Evolutionary conservation across 92 coral and sea anemone genomes (phyloP), one percentile per base, ranked within the genome.

Genomic region (Heteractis magnifica): DNA sequence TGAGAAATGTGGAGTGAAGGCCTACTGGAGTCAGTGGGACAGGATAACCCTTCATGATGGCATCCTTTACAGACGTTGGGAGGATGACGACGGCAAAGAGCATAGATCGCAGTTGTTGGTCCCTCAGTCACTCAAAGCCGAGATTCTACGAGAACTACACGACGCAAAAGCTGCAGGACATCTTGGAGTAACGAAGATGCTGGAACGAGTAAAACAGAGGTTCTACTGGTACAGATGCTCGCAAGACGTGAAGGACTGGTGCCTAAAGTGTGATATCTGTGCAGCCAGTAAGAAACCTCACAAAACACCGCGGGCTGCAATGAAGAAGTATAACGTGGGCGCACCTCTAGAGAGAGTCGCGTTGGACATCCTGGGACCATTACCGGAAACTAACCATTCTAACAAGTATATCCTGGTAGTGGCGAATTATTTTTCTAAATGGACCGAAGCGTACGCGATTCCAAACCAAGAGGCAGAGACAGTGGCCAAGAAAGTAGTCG

Each of bases 331-430:
- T 56, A 86, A 78, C 71, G 84, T 79, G 48, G 84, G 75, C 3
- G 85, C 56, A 20, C 85, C 85, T 2, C 15, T 80, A 56, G 81
- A 79, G n/a, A 65, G 89, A 84, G 76, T 88, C 9, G 90, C 87
- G 13, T 52, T 83, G 23, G 87, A 87, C 87, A 71, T 83, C 48
- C 55, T 72, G 65, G 87, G 81, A 0, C 87, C 90, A 44, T 79
- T 88, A 2, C 91, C 88, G 6, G 73, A 50, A 13, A 19, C 77
- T 2, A 51, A 51, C n/a, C 48, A n/a, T 1, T 84, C 73, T 10
- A 88, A 84, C 82, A 88, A 88, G 79, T 84, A 88, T 82, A 82
- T 87, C 49, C 77, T 86, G 18, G 83, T 87, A 4, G 77, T 87
- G 16, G 85, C 85, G 1, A 83, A 88, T 52, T 88, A 88, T 49